These are phyloP conservation scores for Sebastes jordani DNA, from an alignment of 2,797 vertebrate genomes.

Conservation along the genomic window DNA sequence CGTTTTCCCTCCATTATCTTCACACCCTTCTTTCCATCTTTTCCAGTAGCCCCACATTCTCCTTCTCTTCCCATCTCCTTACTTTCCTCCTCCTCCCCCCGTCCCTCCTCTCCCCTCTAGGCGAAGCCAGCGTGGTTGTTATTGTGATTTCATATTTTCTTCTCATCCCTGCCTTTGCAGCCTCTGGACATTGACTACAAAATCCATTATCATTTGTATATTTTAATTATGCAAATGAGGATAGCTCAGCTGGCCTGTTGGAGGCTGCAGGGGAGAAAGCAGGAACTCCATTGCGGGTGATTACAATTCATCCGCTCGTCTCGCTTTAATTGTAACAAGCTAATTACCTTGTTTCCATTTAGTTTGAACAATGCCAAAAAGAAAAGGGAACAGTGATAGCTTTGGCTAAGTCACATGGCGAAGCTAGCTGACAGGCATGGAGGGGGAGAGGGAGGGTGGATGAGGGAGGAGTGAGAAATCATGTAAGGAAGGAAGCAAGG, in stretches of 20 bases:
- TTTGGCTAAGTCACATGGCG: slow-evolving; percentile 63
- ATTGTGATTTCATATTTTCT: slow-evolving; percentile 99
- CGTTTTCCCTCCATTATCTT: slow-evolving; percentile 58
- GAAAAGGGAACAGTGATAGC: slow-evolving; percentile 88
- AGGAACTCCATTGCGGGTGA: slow-evolving; percentile 98
- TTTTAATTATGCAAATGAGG: slow-evolving; percentile 99
- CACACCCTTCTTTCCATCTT: slow-evolving; percentile 33
- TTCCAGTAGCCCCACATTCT: slow-evolving; percentile 29
- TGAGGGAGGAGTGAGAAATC: background rate
- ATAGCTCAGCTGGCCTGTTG: slow-evolving; percentile 97
- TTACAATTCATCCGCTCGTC: slow-evolving; percentile 99
- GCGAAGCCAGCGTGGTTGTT: slow-evolving; percentile 89
- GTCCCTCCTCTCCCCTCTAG: slow-evolving; percentile 58
- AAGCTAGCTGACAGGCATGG: slow-evolving; percentile 59
- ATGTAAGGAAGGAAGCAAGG: background rate
- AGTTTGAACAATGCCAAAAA: slow-evolving; percentile 98
- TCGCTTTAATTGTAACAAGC: slow-evolving; percentile 99
- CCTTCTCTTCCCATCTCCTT: slow-evolving; percentile 44
- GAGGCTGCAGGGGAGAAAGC: slow-evolving; percentile 99
- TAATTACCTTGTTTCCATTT: slow-evolving; percentile 99
- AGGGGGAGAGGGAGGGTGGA: background rate
- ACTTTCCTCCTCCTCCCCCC: background rate
- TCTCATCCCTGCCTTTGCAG: slow-evolving; percentile 93
- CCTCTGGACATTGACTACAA: slow-evolving; percentile 99
- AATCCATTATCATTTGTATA: slow-evolving; percentile 99